Evolutionary conservation across 2,113 vertebrate species (phyloP).

Genomic region (Zeus faber): DNA sequence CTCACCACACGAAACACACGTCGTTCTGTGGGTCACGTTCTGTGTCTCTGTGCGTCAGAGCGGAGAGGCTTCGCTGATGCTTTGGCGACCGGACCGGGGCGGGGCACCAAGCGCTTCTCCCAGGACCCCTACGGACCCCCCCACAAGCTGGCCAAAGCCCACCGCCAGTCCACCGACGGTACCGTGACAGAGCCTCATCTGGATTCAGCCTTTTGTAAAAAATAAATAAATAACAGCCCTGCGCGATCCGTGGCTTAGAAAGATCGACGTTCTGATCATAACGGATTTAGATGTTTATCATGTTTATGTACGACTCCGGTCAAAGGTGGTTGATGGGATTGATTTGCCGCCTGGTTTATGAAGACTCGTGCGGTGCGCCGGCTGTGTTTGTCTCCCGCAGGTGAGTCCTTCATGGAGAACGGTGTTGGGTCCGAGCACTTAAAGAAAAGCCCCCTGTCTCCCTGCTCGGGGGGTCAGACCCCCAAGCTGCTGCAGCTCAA

Average conservation of each 20-base stretch:
- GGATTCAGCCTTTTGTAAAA: no score
- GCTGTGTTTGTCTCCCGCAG: conserved; percentile 48
- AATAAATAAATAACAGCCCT: no score
- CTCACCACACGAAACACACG: no score
- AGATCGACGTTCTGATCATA: no score
- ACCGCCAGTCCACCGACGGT: conserved; percentile 83
- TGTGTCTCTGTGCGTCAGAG: conserved; percentile 64
- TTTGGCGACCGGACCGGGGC: conserved; percentile 73
- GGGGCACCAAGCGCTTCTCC: conserved; percentile 79
- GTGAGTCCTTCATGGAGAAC: conserved; percentile 83
- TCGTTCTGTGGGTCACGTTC: neutral
- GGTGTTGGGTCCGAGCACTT: conserved; percentile 78
- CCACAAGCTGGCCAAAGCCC: conserved; percentile 82
- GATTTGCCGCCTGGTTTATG: no score
- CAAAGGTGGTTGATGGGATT: no score
- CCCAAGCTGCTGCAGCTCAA: conserved; percentile 79
- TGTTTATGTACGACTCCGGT: no score
- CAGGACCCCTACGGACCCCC: conserved; percentile 79
- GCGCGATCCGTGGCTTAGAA: no score
- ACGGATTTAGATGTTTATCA: no score
- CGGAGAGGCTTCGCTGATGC: conserved; percentile 78
- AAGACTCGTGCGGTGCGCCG: no score
- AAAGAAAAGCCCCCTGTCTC: conserved; percentile 81
- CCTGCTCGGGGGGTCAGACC: conserved; percentile 75
- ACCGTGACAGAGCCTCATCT: no score